A percentile compares a stretch with the other conserved stretches of the same genome.
phyloP scores from a whole-genome alignment of 2,113 vertebrate species.

The Drymodes brunneopygia region DNA sequence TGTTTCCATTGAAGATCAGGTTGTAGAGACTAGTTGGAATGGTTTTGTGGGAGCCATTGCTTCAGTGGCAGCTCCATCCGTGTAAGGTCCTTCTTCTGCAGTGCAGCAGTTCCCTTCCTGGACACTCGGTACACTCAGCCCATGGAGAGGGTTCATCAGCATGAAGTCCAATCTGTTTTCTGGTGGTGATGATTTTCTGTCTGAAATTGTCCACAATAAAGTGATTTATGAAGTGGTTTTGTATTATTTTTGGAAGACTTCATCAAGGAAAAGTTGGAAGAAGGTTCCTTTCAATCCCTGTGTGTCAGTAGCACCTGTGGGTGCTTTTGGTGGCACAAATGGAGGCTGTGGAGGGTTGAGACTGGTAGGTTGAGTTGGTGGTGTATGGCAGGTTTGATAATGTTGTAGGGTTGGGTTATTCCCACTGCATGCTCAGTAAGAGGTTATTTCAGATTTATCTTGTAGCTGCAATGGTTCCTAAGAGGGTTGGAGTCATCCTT shows the following conservation, averaged over 20 bases:
- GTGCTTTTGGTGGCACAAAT: background rate
- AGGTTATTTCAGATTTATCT: background rate
- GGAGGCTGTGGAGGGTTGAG: background rate
- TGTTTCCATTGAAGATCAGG: background rate
- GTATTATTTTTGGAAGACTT: background rate
- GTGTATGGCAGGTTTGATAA: background rate
- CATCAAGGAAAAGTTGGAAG: background rate
- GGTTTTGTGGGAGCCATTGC: background rate
- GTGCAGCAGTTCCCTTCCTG: background rate
- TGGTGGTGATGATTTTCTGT: background rate
- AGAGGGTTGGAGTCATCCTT: background rate
- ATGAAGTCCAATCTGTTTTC: background rate
- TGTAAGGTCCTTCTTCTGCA: background rate
- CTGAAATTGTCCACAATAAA: background rate
- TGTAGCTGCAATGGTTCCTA: background rate
- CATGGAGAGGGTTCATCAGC: background rate
- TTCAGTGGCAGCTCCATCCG: background rate
- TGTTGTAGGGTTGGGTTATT: background rate
- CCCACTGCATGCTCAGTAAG: background rate
- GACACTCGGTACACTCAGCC: background rate
- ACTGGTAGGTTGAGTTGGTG: background rate
- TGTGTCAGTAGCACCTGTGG: fast-evolving
- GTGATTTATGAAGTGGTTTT: background rate
- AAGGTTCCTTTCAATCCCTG: background rate
- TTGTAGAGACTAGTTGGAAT: background rate